These are phyloP conservation scores for Neotoxoptera formosana DNA, from an alignment of 1,140 invertebrate species.

Conservation along the genomic window DNA sequence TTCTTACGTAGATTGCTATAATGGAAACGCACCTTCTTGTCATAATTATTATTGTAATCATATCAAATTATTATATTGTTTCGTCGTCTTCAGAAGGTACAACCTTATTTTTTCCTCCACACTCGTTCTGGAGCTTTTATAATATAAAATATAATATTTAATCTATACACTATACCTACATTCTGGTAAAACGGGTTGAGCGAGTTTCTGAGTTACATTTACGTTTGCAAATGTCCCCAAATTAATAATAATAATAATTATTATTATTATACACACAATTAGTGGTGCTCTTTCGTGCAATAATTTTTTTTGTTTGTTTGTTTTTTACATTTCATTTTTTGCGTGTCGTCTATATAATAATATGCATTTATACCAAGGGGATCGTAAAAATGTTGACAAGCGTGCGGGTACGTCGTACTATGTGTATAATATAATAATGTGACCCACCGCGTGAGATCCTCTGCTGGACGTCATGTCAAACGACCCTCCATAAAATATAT, in stretches of 20 bases:
- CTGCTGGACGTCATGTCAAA: not conserved
- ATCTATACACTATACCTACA: too few relatives aligned
- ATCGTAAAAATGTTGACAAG: conserved; percentile 9
- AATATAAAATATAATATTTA: too few relatives aligned
- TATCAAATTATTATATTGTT: too few relatives aligned
- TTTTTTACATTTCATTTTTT: not conserved
- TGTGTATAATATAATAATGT: not conserved
- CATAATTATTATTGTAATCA: too few relatives aligned
- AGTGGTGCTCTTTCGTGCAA: not conserved
- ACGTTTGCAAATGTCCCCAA: too few relatives aligned
- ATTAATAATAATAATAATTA: not conserved
- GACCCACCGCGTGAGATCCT: not conserved
- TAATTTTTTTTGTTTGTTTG: not conserved
- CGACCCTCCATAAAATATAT: not conserved
- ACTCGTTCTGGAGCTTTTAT: too few relatives aligned
- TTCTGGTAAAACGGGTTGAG: too few relatives aligned
- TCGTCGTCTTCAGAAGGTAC: too few relatives aligned
- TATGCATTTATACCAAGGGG: not conserved
- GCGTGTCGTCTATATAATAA: not conserved
- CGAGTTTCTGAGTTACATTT: too few relatives aligned
- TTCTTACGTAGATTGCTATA: too few relatives aligned
- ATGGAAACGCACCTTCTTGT: too few relatives aligned
- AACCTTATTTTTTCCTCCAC: too few relatives aligned
- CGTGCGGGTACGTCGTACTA: not conserved
- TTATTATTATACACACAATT: not conserved